Evolutionary conservation across 2,888 invertebrate species (phyloP).

Genomic region (Ethmia dodecea): DNA sequence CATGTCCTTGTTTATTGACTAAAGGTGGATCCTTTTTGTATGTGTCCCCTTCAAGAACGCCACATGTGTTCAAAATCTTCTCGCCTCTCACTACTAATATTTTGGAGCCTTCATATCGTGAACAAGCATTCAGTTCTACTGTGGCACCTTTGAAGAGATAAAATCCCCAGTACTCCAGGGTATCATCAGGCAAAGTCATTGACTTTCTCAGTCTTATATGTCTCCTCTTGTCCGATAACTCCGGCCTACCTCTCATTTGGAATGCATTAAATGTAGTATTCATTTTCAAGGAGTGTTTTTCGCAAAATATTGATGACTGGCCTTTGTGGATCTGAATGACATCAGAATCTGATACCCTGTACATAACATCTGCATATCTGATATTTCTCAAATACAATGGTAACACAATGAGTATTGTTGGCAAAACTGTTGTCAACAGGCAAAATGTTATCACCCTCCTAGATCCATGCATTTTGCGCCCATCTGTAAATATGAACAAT

Average conservation of each 20-base stretch:
- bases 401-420: conserved; percentile 84
- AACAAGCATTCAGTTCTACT: conserved; percentile 87
- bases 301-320: conserved; percentile 89
- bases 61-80: conserved; percentile 86
- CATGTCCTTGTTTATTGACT: conserved; percentile 77
- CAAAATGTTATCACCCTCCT: conserved; percentile 88
- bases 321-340: conserved; percentile 89
- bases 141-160: conserved; percentile 87
- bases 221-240: conserved; percentile 82
- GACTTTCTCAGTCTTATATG: conserved; percentile 88
- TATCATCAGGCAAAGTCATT: conserved; percentile 90
- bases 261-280: conserved; percentile 84
- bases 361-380: conserved; percentile 86
- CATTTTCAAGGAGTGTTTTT: conserved; percentile 87
- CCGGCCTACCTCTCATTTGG: conserved; percentile 83
- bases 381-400: conserved; percentile 88
- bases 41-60: conserved; percentile 83
- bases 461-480: conserved; percentile 86
- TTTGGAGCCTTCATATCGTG: conserved; percentile 86
- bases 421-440: conserved; percentile 84
- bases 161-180: conserved; percentile 93
- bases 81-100: conserved; percentile 90
- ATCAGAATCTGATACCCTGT: conserved; percentile 90
- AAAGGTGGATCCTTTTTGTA: conserved; percentile 80
- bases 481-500: conserved; percentile 66